Base-by-base conservation (phyloP, 2,797 vertebrate species). In the Limosa lapponica region DNA sequence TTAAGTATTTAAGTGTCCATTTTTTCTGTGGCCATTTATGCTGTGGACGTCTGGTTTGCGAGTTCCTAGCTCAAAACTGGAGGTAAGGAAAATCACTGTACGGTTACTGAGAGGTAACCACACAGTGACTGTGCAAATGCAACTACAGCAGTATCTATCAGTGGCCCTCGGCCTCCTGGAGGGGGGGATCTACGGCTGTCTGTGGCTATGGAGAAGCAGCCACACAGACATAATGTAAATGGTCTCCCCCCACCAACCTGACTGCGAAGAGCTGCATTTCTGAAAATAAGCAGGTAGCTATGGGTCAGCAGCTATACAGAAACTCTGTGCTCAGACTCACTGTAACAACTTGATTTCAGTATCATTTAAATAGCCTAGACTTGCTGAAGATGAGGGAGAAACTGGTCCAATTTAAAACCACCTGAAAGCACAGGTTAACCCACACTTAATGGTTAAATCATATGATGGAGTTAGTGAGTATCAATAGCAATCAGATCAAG, bases 391-490 rank as follows among this genome's bases (percentile, higher is more conserved):
- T 64, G 51, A 94, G 93, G 70, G 52, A 73, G 77, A 89, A 90
- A 69, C 16, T 16, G 13, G 34, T 82, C 58, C 37, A 85, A 71
- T 79, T 73, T 82, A 92, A 94, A 97, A 18, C 14, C 34, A 77
- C 67, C 77, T 84, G 49, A 73, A 93, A 87, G 64, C 65, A 80
- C 30, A 94, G 75, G 83, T 89, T 96, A 93, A 97, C 80, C 55
- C 54, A 58, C n/a, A 67, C 48, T 75, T 24, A 23, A 79, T 62
- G 70, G 73, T 87, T 92, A 92, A 93, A 92, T 75, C 58, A 30
- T 44, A 65, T 48, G 46, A 95, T 72, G 75, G 46, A 92, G 30
- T 74, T 34, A 72, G 37, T 28, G 32, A 75, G 65, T 83, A 91
- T 36, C 88, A 88, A 90, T 8, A 94, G 75, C 75, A 88, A 46